Conservation (phyloP, 1,140 invertebrate genomes). For the Bombus soroeensis region DNA sequence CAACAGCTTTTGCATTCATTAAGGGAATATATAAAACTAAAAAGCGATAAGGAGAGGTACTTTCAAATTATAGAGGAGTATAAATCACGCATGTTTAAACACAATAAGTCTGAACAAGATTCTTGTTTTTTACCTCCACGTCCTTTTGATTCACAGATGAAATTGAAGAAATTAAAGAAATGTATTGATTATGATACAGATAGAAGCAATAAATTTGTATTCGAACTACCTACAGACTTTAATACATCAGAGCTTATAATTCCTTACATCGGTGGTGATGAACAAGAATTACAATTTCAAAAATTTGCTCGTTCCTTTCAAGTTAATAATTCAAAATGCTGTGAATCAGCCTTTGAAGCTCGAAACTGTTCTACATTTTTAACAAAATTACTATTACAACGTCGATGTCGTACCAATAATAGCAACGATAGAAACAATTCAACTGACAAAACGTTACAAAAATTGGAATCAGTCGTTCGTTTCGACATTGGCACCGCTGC, state of each 20-base stretch:
- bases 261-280: slow-evolving; percentile 37
- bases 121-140: slow-evolving; percentile 69
- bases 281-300: slow-evolving; percentile 60
- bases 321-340: neutral
- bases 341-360: neutral
- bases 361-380: neutral
- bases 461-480: neutral
- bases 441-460: neutral
- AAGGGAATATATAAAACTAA: slow-evolving; percentile 45
- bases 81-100: slow-evolving; percentile 73
- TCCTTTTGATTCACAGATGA: slow-evolving; percentile 59
- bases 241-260: slow-evolving; percentile 32
- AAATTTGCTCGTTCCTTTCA: slow-evolving; percentile 56
- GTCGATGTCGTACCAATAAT: neutral
- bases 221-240: slow-evolving; percentile 20
- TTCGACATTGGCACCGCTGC: neutral
- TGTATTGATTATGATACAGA: slow-evolving; percentile 61
- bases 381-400: neutral
- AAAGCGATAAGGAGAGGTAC: neutral
- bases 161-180: neutral
- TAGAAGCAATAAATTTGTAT: slow-evolving; percentile 28
- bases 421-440: neutral
- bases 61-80: slow-evolving; percentile 54
- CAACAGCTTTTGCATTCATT: slow-evolving; percentile 69
- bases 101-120: neutral